Conservation (phyloP, 2,888 invertebrate species). For the Drepanosiphum platanoidis region DNA sequence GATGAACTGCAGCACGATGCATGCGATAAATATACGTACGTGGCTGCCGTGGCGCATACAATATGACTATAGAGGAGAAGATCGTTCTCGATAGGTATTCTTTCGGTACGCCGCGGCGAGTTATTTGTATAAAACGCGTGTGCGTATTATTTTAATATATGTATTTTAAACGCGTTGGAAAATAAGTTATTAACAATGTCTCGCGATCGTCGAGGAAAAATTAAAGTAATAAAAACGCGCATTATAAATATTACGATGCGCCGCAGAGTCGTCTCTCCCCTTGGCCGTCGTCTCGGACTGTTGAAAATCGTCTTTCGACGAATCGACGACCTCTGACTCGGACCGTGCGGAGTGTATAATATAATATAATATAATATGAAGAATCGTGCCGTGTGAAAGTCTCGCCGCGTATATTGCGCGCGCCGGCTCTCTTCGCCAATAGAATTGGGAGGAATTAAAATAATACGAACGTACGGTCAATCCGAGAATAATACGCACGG, state of each 20-base stretch:
- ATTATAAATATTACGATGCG: too few species aligned
- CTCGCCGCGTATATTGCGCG: neutral
- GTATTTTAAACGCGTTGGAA: too few species aligned
- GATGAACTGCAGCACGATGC: too few species aligned
- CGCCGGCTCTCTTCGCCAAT: slow-evolving; percentile 29
- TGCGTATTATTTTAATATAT: too few species aligned
- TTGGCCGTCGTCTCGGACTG: neutral
- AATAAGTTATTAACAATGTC: too few species aligned
- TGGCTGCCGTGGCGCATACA: too few species aligned
- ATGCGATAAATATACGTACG: too few species aligned
- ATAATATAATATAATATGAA: neutral
- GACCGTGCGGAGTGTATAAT: neutral
- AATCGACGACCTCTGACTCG: slow-evolving; percentile 55
- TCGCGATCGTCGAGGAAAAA: neutral
- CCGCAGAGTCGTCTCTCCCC: too few species aligned
- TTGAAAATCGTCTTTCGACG: slow-evolving; percentile 32
- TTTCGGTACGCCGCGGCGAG: too few species aligned
- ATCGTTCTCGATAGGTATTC: too few species aligned
- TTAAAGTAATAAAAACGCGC: neutral
- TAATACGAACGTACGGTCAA: slow-evolving; percentile 12
- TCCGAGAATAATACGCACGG: slow-evolving; percentile 2
- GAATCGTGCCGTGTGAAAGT: slow-evolving; percentile 61
- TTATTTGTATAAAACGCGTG: too few species aligned
- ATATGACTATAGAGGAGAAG: too few species aligned
- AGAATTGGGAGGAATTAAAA: slow-evolving; percentile 26